Evolutionary conservation across 2,113 vertebrate species (phyloP).

Genomic region (Dromaius novaehollandiae): DNA sequence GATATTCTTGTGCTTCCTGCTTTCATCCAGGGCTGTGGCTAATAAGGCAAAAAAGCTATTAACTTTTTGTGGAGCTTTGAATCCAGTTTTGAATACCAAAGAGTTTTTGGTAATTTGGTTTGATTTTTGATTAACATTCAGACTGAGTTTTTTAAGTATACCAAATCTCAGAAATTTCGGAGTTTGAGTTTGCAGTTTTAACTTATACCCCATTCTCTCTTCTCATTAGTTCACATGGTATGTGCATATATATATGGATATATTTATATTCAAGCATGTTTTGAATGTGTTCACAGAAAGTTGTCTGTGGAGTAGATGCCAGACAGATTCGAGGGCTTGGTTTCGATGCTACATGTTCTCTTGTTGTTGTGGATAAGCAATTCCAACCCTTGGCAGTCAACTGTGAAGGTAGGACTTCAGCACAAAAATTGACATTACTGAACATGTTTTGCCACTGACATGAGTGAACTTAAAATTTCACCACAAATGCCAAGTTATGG

Average conservation of each 20-base stretch:
- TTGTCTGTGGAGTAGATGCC: constrained; percentile 76
- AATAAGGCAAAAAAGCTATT: neutral
- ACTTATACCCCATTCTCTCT: neutral
- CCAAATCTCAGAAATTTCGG: neutral
- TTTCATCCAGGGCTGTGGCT: neutral
- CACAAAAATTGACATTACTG: neutral
- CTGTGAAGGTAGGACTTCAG: constrained; percentile 77
- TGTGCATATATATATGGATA: neutral
- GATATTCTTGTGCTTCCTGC: neutral
- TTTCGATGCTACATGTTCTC: constrained; percentile 94
- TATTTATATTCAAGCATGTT: neutral
- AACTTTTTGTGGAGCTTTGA: neutral
- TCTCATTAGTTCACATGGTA: neutral
- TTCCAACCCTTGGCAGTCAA: constrained; percentile 89
- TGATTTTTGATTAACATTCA: neutral
- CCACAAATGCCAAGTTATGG: neutral
- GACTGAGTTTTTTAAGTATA: neutral
- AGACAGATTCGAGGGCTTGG: constrained; percentile 86
- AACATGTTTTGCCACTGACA: neutral
- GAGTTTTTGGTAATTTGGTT: neutral
- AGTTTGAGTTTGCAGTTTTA: neutral
- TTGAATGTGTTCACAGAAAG: constrained; percentile 77
- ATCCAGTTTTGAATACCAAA: neutral
- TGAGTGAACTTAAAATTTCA: neutral
- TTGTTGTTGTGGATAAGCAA: constrained; percentile 89